A percentile compares a stretch with the other conserved stretches of the same genome.
phyloP scores from a whole-genome alignment of 2,113 vertebrate genomes.

The Eidolon helvum region DNA sequence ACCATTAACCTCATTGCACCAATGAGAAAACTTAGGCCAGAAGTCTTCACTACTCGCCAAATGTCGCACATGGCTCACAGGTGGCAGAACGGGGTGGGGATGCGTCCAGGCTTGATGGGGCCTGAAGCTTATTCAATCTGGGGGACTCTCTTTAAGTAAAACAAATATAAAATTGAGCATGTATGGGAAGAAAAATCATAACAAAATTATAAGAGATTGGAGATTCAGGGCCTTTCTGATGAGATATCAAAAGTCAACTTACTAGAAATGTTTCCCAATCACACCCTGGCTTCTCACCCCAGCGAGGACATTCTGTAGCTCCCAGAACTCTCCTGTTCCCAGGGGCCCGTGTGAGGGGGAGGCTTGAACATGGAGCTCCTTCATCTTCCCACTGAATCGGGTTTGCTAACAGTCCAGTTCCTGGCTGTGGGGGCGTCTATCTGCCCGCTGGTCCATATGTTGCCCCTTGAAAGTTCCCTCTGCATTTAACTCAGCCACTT shows the following conservation, averaged over 20 bases:
- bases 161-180: not conserved
- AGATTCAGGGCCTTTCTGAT: not conserved
- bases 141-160: not conserved
- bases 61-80: too few species aligned
- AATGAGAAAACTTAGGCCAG: not conserved
- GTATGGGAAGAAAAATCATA: not conserved
- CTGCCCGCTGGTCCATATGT: accelerated
- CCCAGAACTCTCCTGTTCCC: not conserved
- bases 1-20: too few species aligned
- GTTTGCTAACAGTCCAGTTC: not conserved
- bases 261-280: not conserved
- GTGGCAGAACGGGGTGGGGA: too few species aligned
- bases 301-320: not conserved
- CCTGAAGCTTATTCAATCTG: not conserved
- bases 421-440: not conserved
- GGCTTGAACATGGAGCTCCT: too few species aligned
- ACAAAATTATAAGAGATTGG: not conserved
- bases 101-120: not conserved
- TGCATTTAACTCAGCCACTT: not conserved
- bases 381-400: not conserved
- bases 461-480: too few species aligned
- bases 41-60: not conserved
- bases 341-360: accelerated
- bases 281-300: not conserved
- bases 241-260: not conserved